Percentiles rank a stretch among this genome's conserved stretches.
Conservation (phyloP, 2,113 vertebrate genomes). For the Bufo bufo region DNA sequence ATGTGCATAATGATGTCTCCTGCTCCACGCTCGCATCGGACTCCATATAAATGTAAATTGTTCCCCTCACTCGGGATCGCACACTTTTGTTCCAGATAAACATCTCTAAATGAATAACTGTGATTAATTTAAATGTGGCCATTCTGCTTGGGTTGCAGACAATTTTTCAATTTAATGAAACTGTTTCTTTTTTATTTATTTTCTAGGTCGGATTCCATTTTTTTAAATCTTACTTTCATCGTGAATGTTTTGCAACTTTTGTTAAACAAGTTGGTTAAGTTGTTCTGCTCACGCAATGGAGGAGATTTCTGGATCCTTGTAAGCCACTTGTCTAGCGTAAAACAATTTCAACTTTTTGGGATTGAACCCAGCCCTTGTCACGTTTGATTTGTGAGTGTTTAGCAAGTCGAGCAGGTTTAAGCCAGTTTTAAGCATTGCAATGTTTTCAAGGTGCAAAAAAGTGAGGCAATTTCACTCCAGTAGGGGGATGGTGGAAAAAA, state of each 20-base stretch:
- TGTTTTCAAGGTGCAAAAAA: too few species aligned
- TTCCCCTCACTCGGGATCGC: conserved; percentile 4
- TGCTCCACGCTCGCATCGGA: background rate
- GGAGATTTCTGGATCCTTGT: too few species aligned
- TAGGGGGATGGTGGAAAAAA: too few species aligned
- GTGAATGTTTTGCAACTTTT: background rate
- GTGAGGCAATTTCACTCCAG: too few species aligned
- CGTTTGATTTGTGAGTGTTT: too few species aligned
- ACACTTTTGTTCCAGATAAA: conserved; percentile 43
- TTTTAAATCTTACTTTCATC: background rate
- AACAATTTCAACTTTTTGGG: too few species aligned
- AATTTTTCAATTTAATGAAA: background rate
- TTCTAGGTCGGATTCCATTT: background rate
- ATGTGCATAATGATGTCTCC: conserved; percentile 14
- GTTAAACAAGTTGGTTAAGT: background rate
- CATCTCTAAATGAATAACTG: conserved; percentile 14
- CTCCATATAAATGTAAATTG: conserved; percentile 53
- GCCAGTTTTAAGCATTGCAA: too few species aligned
- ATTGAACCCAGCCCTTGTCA: too few species aligned
- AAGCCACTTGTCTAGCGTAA: too few species aligned
- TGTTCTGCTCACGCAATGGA: background rate
- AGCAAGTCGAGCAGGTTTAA: too few species aligned
- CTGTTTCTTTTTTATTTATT: background rate
- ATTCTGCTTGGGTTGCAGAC: background rate
- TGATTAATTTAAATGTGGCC: background rate